A percentile compares a stretch with the other conserved stretches of the same genome.
Conservation (phyloP, 1,140 invertebrate species). For the Eriocheir sinensis region DNA sequence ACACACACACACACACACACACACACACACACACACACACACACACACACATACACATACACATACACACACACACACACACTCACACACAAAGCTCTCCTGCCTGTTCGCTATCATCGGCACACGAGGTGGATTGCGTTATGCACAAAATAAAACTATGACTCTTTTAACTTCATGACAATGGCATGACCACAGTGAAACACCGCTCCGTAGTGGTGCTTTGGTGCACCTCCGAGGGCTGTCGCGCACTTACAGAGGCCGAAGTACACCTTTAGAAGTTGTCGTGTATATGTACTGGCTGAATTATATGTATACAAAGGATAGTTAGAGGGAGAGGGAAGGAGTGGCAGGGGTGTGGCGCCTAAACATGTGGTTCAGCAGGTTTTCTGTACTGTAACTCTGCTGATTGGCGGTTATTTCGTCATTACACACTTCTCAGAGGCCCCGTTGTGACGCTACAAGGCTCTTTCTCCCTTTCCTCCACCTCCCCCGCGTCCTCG, state of each 20-base stretch:
- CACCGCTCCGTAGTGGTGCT: background rate
- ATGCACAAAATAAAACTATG: conserved; percentile 34
- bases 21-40: background rate
- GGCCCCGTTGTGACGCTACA: background rate
- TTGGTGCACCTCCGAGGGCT: too few species aligned
- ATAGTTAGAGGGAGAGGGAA: too few species aligned
- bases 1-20: background rate
- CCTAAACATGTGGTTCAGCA: too few species aligned
- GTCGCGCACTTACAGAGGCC: too few species aligned
- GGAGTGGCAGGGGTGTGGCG: too few species aligned
- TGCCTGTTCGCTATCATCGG: background rate
- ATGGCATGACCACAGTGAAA: background rate
- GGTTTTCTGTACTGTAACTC: too few species aligned
- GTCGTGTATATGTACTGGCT: too few species aligned
- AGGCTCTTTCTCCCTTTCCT: background rate
- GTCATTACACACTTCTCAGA: background rate
- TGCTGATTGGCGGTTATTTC: too few species aligned
- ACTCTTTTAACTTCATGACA: background rate
- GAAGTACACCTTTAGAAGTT: too few species aligned
- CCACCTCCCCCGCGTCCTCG: background rate
- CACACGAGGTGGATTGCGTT: background rate
- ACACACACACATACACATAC: background rate
- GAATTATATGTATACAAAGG: too few species aligned
- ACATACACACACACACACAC: background rate
- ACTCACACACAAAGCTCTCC: background rate